Evolutionary conservation across 2,113 vertebrate species (phyloP).

Genomic region (Salvelinus sp.): DNA sequence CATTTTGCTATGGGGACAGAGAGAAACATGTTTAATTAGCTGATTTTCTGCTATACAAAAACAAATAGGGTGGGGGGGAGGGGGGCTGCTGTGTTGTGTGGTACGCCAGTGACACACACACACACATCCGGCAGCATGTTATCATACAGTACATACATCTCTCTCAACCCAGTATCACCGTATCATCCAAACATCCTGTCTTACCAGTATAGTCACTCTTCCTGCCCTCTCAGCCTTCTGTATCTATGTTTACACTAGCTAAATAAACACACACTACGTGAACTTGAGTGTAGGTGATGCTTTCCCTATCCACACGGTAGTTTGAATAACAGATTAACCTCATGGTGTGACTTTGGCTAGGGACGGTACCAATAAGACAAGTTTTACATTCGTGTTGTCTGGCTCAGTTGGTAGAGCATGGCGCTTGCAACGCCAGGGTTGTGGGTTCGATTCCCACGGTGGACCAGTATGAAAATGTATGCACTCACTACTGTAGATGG

Average conservation of each 20-base stretch:
- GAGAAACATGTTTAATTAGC: too few species aligned
- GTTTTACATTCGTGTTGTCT: too few species aligned
- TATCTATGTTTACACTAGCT: conserved; percentile 31
- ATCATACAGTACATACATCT: neutral
- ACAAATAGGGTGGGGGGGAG: too few species aligned
- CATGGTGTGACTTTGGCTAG: neutral
- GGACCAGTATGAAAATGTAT: too few species aligned
- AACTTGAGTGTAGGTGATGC: neutral
- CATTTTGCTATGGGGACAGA: too few species aligned
- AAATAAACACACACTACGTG: conserved; percentile 5
- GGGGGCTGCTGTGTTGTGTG: too few species aligned
- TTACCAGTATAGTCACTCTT: conserved; percentile 57
- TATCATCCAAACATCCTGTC: conserved; percentile 71
- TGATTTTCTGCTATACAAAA: too few species aligned
- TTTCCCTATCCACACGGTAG: neutral
- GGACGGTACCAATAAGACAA: neutral
- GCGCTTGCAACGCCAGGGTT: too few species aligned
- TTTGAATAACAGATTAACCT: neutral
- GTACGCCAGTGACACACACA: neutral
- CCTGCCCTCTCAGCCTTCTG: conserved; percentile 63
- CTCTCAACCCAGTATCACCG: neutral
- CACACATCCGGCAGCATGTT: neutral
- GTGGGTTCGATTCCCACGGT: too few species aligned
- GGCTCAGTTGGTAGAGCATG: too few species aligned
- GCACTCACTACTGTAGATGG: too few species aligned